phyloP scores from a whole-genome alignment of 2,113 vertebrate genomes.

The Antigone vipio region DNA sequence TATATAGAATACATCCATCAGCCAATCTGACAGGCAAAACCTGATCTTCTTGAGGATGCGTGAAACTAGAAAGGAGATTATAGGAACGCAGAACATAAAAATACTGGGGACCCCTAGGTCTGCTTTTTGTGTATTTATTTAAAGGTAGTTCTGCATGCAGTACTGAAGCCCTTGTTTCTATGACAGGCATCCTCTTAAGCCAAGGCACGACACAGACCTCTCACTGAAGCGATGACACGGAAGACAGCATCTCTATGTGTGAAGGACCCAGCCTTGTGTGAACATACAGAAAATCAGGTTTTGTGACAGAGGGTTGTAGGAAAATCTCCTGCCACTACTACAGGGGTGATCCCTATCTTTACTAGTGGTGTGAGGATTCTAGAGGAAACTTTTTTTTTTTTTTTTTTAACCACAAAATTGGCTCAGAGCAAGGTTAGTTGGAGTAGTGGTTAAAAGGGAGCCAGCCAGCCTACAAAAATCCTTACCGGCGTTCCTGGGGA shows the following conservation, averaged over 20 bases:
- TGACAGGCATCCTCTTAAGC: background rate
- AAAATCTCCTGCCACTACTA: background rate
- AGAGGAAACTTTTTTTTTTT: fast-evolving
- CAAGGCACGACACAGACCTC: background rate
- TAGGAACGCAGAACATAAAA: background rate
- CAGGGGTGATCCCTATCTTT: background rate
- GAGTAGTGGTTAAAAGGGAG: background rate
- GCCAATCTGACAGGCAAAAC: background rate
- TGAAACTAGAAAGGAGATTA: background rate
- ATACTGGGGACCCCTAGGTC: background rate
- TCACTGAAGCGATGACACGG: background rate
- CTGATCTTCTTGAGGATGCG: background rate
- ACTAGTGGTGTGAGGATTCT: background rate
- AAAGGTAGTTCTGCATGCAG: background rate
- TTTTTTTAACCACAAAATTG: background rate
- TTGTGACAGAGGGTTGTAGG: background rate
- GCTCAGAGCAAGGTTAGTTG: background rate
- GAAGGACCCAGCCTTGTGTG: background rate
- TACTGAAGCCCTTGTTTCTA: background rate
- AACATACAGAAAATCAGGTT: background rate
- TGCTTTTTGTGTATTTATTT: background rate
- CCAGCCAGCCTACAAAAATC: background rate
- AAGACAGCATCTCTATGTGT: background rate
- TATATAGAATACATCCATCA: background rate
- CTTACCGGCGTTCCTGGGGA: background rate